phyloP scores from a whole-genome alignment of 2,113 vertebrate genomes.

The Astur gentilis region DNA sequence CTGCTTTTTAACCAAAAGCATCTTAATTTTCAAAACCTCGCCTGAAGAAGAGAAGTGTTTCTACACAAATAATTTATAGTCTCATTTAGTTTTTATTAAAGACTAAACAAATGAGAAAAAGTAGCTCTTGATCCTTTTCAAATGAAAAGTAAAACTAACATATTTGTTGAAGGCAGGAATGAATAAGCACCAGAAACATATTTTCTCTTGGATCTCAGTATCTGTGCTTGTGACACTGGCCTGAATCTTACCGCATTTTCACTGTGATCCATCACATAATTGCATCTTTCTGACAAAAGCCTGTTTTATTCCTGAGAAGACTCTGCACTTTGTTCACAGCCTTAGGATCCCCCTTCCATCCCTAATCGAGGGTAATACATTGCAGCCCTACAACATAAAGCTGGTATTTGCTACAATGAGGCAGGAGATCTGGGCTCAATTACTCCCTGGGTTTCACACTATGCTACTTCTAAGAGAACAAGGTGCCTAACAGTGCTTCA shows the following conservation, averaged over 20 bases:
- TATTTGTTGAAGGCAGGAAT: neutral
- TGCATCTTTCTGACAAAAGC: neutral
- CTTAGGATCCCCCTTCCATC: neutral
- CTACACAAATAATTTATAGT: neutral
- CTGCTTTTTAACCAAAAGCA: neutral
- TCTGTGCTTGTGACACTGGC: neutral
- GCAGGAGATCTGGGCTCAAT: neutral
- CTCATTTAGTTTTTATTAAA: neutral
- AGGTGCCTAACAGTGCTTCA: neutral
- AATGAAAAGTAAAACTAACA: neutral
- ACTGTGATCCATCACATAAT: neutral
- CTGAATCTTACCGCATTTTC: neutral
- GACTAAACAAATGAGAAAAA: neutral
- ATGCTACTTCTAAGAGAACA: neutral
- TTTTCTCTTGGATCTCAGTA: neutral
- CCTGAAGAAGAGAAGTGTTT: neutral
- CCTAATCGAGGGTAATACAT: neutral
- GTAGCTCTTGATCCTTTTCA: neutral
- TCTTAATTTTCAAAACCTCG: neutral
- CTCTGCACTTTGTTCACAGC: neutral
- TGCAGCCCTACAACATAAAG: neutral
- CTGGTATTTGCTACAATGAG: neutral
- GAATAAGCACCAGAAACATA: neutral
- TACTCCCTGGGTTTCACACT: neutral
- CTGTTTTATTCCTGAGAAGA: neutral